Evolutionary conservation across 2,797 vertebrate genomes (phyloP).

Genomic region (Catostomus latipinnis): DNA sequence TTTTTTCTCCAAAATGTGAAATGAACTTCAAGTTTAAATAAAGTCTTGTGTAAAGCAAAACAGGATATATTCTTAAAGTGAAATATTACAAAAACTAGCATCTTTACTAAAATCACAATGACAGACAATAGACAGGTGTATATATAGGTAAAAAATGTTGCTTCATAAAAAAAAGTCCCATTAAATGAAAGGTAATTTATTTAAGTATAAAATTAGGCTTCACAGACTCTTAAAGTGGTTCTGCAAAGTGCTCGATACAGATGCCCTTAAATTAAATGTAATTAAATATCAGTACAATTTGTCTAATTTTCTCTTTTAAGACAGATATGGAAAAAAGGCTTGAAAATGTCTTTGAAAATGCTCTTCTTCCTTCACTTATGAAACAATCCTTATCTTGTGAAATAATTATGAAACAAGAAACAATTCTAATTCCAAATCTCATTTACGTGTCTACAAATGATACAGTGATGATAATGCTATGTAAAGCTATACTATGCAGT

Average conservation of each 20-base stretch:
- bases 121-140: not conserved
- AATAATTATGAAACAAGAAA: slow-evolving; percentile 3
- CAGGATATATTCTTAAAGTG: not conserved
- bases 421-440: not conserved
- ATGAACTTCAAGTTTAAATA: not conserved
- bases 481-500: not conserved
- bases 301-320: not conserved
- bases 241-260: slow-evolving; percentile 28
- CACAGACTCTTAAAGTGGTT: slow-evolving; percentile 32
- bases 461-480: slow-evolving; percentile 5
- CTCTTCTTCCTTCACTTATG: not conserved
- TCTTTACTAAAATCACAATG: not conserved
- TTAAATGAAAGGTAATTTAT: not conserved
- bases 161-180: slow-evolving; percentile 9
- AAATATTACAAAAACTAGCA: not conserved
- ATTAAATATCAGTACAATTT: slow-evolving; percentile 6
- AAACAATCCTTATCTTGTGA: not conserved
- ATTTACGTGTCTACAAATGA: not conserved
- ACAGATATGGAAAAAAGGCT: not conserved
- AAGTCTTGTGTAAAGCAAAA: not conserved
- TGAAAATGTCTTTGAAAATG: not conserved
- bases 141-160: not conserved
- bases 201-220: slow-evolving; percentile 48
- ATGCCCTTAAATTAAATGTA: slow-evolving; percentile 48
- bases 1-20: not conserved